phyloP scores from a whole-genome alignment of 2,888 invertebrate species.

The Pachycephus smyrnensis region DNA sequence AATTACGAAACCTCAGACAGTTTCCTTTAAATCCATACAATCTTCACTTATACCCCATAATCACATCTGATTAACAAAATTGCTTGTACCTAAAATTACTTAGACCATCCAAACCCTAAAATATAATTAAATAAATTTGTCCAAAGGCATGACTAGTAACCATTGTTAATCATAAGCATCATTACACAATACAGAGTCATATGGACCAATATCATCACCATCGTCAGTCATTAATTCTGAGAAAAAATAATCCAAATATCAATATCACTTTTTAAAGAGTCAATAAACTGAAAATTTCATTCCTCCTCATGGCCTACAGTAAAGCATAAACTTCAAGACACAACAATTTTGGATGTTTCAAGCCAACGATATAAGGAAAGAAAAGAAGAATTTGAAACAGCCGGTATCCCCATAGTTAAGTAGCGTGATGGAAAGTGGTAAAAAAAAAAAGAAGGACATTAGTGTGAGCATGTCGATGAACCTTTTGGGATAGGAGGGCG shows the following conservation, averaged over 20 bases:
- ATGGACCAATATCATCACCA: too few relatives aligned
- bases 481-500: slow-evolving; percentile 87
- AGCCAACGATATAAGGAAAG: too few relatives aligned
- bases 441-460: background rate
- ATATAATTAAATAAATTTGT: background rate
- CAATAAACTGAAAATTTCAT: too few relatives aligned
- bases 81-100: background rate
- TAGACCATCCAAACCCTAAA: background rate
- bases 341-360: too few relatives aligned
- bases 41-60: background rate
- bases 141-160: background rate
- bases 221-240: too few relatives aligned
- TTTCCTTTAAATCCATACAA: background rate
- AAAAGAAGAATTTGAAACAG: too few relatives aligned
- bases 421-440: background rate
- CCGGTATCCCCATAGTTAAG: too few relatives aligned
- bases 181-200: background rate
- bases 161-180: background rate
- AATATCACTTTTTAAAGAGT: too few relatives aligned
- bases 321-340: too few relatives aligned
- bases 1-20: background rate
- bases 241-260: too few relatives aligned
- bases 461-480: slow-evolving; percentile 55
- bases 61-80: background rate
- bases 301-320: too few relatives aligned